Conservation (phyloP, 2,888 invertebrate species). For the Automeris io region DNA sequence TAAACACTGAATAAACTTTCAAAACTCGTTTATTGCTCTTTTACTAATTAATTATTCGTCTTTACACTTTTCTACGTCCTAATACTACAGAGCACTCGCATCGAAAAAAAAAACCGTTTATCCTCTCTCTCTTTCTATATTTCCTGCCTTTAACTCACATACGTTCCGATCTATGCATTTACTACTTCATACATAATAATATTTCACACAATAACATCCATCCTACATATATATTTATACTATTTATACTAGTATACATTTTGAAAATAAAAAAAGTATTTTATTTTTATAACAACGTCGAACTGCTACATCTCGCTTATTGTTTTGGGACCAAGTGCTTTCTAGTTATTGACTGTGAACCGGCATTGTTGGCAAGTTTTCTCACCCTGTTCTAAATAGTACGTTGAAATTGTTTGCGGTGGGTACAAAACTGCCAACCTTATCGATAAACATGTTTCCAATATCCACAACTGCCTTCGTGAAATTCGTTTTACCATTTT, state of each 20-base stretch:
- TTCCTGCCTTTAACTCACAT: no score
- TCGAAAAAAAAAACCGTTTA: no score
- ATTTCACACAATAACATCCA: no score
- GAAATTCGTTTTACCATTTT: slow-evolving; percentile 1
- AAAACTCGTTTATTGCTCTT: no score
- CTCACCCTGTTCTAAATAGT: slow-evolving; percentile 8
- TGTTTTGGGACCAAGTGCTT: slow-evolving; percentile 12
- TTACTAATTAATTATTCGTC: no score
- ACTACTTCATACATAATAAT: no score
- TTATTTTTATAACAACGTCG: slow-evolving; percentile 5
- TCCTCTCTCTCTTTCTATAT: no score
- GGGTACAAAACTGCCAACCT: slow-evolving; percentile 4
- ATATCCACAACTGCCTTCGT: slow-evolving; percentile 5
- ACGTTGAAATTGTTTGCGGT: slow-evolving; percentile 9
- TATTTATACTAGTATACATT: background rate
- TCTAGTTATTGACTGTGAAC: slow-evolving; percentile 11
- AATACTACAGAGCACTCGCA: no score
- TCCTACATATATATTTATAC: no score
- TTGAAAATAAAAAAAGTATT: background rate
- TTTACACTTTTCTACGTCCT: no score
- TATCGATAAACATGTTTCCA: slow-evolving; percentile 5
- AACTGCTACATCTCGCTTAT: slow-evolving; percentile 7
- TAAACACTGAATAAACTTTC: no score
- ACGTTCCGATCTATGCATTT: no score
- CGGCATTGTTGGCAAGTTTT: slow-evolving; percentile 17